Base-by-base conservation (phyloP, 2,113 vertebrate genomes). In the Salminus brasiliensis region DNA sequence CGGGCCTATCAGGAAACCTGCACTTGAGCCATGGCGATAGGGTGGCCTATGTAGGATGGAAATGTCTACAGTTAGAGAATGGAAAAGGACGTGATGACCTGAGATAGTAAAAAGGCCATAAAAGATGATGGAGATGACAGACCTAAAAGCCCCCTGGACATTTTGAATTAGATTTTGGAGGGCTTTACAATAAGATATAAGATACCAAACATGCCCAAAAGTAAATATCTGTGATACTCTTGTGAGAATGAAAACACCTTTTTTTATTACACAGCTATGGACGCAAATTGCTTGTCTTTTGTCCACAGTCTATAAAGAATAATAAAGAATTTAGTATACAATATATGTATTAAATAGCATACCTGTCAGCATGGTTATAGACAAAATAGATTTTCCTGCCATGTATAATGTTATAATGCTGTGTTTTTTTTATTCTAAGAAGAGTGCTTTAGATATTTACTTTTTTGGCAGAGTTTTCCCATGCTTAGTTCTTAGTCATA, bases 1-100 rank as follows among this genome's bases (percentile, higher is more conserved):
- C 96, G 95, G 81, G 96, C 97, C 2, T 98, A 97, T 85, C 96
- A 96, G 63, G 96, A 98, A 72, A 94, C 93, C 52, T 92, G 93
- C 94, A 93, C 84, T 62, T 88, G 86, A 93, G 15, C 1, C 7
- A n/a, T 25, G 5, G 23, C n/a, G 1, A 71, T 63, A 12, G 36
- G 59, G 70, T 1, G 29, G 12, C 9, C 3, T 16, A 27, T 69
- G 30, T 34, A 47, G 23, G n/a, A 25, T 59, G 45, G 53, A 23
- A 29, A 55, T 57, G 41, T 12, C 49, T 65, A 57, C 27, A n/a
- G 29, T 43, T n/a, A 12, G 45, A 39, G 16, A 47, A 45, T 41
- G 34, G 53, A 41, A 41, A 25, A n/a, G n/a, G 5, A 55, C 5
- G 9, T 11, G 52, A 66, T 11, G 34, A 4, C 10, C 32, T n/a